These are phyloP conservation scores for Megamerina dolium DNA, from an alignment of 2,888 invertebrate species.

Conservation along the genomic window DNA sequence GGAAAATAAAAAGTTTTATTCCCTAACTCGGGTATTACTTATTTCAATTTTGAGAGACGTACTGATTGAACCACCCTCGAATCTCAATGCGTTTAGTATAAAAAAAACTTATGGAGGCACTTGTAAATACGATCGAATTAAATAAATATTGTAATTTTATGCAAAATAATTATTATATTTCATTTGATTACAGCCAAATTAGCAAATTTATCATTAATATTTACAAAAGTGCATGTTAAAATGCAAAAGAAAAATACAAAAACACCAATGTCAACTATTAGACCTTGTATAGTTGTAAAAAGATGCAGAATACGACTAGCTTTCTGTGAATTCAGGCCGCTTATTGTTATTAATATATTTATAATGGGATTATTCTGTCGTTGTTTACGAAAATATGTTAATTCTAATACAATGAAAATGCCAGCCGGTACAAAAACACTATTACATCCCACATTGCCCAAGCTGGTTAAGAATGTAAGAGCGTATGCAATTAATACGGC, in stretches of 20 bases:
- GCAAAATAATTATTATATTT: background rate
- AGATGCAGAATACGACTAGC: slow-evolving; percentile 17
- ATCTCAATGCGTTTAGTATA: no score
- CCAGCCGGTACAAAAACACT: slow-evolving; percentile 20
- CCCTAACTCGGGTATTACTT: no score
- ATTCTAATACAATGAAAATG: slow-evolving; percentile 17
- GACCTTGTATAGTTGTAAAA: slow-evolving; percentile 18
- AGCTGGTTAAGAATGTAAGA: slow-evolving; percentile 12
- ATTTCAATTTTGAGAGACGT: no score
- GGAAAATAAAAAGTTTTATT: no score
- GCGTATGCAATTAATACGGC: slow-evolving; percentile 17
- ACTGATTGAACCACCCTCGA: no score
- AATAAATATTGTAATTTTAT: no score
- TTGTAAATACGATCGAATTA: no score
- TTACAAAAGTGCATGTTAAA: slow-evolving; percentile 13
- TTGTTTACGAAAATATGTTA: slow-evolving; percentile 20
- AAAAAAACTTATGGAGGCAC: no score
- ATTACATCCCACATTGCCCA: slow-evolving; percentile 10
- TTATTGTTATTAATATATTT: slow-evolving; percentile 16
- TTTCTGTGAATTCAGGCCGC: slow-evolving; percentile 15
- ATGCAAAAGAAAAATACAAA: slow-evolving; percentile 22
- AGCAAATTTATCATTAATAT: slow-evolving; percentile 12
- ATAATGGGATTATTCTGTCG: slow-evolving; percentile 18
- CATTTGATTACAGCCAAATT: slow-evolving; percentile 19
- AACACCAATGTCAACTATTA: slow-evolving; percentile 20